Percentiles rank a stretch among this genome's conserved stretches.
Conservation (phyloP, 2,888 invertebrate species). For the Folsomia manolachei region DNA sequence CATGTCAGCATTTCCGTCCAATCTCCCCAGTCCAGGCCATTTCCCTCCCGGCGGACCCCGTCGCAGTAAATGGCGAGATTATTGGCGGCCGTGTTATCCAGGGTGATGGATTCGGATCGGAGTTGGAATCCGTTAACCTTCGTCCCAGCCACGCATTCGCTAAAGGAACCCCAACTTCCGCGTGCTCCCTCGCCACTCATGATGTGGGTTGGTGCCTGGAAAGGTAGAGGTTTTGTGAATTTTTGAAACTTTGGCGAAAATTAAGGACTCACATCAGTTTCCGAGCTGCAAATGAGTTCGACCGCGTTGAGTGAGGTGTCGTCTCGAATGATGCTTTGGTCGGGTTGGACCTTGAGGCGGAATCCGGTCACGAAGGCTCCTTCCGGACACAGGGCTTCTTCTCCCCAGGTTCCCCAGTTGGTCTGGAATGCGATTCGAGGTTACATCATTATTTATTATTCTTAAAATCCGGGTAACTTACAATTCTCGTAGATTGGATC, state of each 20-base stretch:
- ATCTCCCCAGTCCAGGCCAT: neutral
- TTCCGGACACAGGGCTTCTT: neutral
- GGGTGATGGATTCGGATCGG: neutral
- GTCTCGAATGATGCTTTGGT: neutral
- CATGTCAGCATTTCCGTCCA: neutral
- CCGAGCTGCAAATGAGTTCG: neutral
- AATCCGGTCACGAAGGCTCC: neutral
- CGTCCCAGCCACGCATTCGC: neutral
- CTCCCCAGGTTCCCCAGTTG: neutral
- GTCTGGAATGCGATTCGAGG: no score
- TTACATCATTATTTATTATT: no score
- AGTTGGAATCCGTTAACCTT: neutral
- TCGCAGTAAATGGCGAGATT: neutral
- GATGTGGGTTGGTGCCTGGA: neutral
- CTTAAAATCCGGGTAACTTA: no score
- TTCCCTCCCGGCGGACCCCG: neutral
- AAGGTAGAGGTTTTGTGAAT: neutral
- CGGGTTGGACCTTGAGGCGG: neutral
- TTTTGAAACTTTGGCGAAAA: neutral
- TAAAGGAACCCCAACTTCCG: neutral
- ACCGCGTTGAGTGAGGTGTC: neutral
- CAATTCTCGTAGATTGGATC: neutral
- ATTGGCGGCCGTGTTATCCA: neutral
- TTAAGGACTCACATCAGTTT: neutral
- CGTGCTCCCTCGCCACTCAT: neutral